Evolutionary conservation across 2,888 invertebrate genomes (phyloP).

Genomic region (Melanchra persicariae): DNA sequence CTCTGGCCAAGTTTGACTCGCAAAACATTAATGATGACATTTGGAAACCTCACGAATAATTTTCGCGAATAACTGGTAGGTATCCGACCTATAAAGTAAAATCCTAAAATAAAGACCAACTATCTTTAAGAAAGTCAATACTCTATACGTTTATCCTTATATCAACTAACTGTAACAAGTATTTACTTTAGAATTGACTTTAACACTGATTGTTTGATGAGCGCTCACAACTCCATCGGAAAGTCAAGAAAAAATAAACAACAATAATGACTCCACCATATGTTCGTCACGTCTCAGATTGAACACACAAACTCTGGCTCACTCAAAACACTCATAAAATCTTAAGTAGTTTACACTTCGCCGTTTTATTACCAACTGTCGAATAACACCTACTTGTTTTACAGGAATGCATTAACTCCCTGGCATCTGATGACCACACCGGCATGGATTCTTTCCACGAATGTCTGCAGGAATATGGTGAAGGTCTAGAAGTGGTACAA

Average conservation of each 20-base stretch:
- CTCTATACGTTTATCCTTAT: neutral
- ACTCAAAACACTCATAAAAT: slow-evolving; percentile 48
- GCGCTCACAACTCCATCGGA: slow-evolving; percentile 23
- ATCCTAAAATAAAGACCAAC: neutral
- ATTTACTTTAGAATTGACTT: slow-evolving; percentile 8
- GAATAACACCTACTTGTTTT: slow-evolving; percentile 63
- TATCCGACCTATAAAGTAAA: neutral
- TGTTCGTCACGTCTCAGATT: slow-evolving; percentile 36
- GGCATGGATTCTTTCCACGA: slow-evolving; percentile 92
- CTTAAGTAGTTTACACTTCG: slow-evolving; percentile 51
- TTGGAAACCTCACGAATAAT: too few relatives aligned
- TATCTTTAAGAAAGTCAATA: neutral
- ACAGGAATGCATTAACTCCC: slow-evolving; percentile 90
- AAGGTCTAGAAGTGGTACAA: slow-evolving; percentile 91
- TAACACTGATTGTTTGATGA: slow-evolving; percentile 17
- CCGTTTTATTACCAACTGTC: slow-evolving; percentile 42
- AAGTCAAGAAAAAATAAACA: slow-evolving; percentile 40
- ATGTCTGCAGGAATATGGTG: slow-evolving; percentile 92
- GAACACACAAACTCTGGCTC: slow-evolving; percentile 26
- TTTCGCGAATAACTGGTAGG: neutral
- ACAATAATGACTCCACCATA: slow-evolving; percentile 23
- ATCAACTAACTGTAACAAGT: neutral
- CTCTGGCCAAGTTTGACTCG: too few relatives aligned
- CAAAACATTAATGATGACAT: too few relatives aligned
- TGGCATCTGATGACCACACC: slow-evolving; percentile 92